These are phyloP conservation scores for Benitochromis conjunctus DNA, from an alignment of 2,113 vertebrate genomes.

Conservation along the genomic window DNA sequence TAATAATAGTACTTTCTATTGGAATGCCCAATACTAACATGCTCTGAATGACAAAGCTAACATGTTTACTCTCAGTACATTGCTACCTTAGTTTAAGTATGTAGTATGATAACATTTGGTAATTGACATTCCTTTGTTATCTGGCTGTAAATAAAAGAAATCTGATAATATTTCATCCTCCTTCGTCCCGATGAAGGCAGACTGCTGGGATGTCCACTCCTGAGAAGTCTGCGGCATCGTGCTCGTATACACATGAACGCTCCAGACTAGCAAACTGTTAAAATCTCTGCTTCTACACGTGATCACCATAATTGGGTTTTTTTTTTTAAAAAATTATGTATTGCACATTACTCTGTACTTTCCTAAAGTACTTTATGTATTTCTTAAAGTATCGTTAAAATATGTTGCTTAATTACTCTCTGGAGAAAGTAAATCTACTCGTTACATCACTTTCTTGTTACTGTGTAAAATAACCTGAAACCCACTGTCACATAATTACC, in stretches of 20 bases:
- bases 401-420: neutral
- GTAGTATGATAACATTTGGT: neutral
- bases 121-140: neutral
- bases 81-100: neutral
- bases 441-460: neutral
- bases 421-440: neutral
- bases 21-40: neutral
- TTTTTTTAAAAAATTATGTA: neutral
- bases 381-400: neutral
- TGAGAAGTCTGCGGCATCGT: neutral
- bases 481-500: neutral
- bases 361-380: neutral
- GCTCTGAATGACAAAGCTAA: neutral
- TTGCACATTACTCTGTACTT: neutral
- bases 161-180: neutral
- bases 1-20: neutral
- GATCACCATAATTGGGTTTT: neutral
- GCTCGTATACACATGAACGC: fast-evolving
- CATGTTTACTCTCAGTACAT: neutral
- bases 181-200: neutral
- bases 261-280: neutral
- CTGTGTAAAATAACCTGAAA: neutral
- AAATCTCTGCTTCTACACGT: neutral
- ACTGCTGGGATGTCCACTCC: neutral
- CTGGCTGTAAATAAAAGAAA: too few relatives aligned